Conservation (phyloP, 2,113 vertebrate genomes). For the Phyllopteryx taeniolatus region DNA sequence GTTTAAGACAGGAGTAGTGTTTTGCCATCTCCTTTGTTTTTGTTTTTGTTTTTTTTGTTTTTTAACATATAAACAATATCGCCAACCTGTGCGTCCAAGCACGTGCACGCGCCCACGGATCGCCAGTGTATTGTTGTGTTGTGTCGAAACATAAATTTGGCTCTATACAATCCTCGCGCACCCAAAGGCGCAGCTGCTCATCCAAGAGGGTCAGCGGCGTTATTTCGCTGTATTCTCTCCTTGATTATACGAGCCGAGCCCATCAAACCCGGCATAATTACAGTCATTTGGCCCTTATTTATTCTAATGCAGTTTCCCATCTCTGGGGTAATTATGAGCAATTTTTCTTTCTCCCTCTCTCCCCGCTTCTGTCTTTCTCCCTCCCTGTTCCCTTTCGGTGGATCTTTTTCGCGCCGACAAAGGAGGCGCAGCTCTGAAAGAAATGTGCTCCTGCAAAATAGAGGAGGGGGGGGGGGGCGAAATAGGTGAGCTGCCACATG, state of each 20-base stretch:
- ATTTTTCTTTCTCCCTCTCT: conserved; percentile 77
- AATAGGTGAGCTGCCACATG: conserved; percentile 91
- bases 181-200: conserved; percentile 97
- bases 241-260: conserved; percentile 99
- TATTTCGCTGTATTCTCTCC: conserved; percentile 99
- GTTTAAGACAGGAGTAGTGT: too few species aligned
- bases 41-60: too few species aligned
- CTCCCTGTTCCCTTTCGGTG: conserved; percentile 78
- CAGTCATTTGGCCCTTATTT: conserved; percentile 99
- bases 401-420: conserved; percentile 99
- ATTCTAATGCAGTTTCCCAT: conserved; percentile 99
- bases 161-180: conserved; percentile 21
- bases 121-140: conserved; percentile 20
- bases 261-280: conserved; percentile 99
- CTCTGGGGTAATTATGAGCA: conserved; percentile 99
- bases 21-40: too few species aligned
- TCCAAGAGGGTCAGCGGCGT: conserved; percentile 99
- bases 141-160: conserved; percentile 38
- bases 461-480: conserved; percentile 72
- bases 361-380: not conserved
- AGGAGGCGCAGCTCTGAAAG: conserved; percentile 98
- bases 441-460: conserved; percentile 88
- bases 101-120: not conserved
- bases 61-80: too few species aligned
- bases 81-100: too few species aligned